A percentile compares a stretch with the other conserved stretches of the same genome.
Conservation (phyloP, 2,113 vertebrate species). For the Nesospiza acunhae region DNA sequence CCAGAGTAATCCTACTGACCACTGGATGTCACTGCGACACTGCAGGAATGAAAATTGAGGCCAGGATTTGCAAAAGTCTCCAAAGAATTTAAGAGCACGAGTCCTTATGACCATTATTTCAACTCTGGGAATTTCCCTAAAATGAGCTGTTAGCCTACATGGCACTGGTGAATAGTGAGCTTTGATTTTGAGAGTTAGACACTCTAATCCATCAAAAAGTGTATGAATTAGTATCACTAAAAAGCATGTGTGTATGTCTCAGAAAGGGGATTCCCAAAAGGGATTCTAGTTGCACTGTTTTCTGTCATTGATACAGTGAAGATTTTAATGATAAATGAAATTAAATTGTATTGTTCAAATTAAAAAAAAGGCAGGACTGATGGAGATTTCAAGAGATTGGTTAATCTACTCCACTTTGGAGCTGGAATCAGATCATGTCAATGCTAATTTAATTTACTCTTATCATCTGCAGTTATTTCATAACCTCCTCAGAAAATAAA, state of each 20-base stretch:
- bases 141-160: neutral
- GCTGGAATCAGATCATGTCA: neutral
- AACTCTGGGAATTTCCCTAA: neutral
- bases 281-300: neutral
- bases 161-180: neutral
- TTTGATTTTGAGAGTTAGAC: neutral
- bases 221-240: neutral
- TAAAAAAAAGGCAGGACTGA: neutral
- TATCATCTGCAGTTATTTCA: neutral
- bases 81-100: neutral
- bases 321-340: conserved; percentile 16
- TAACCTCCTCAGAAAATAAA: neutral
- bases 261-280: neutral
- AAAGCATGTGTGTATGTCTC: neutral
- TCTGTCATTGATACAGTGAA: conserved; percentile 31
- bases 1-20: conserved; percentile 75
- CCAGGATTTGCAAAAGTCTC: neutral
- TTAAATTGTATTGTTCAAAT: neutral
- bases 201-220: neutral
- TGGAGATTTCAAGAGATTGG: neutral
- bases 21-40: conserved; percentile 81
- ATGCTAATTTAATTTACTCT: neutral
- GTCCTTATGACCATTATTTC: neutral
- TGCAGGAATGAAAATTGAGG: conserved; percentile 53
- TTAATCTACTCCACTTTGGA: neutral